Evolutionary conservation across 2,797 vertebrate species (phyloP), one percentile per base, ranked within the genome.

Genomic region (Nothura maculosa): DNA sequence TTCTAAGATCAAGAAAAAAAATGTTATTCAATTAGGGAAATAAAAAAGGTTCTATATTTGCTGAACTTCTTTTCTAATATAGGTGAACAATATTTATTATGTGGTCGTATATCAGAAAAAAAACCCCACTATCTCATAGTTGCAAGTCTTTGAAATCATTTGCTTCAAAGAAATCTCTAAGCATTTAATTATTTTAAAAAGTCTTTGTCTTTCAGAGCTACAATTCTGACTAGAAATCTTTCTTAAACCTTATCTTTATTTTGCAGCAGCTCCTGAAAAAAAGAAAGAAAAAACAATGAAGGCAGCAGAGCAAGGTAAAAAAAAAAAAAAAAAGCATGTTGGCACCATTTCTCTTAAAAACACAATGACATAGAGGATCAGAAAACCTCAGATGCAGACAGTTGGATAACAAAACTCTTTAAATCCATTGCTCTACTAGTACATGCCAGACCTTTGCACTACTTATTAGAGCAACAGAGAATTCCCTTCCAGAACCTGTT

Each of bases 291-390:
- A 98, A 96, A 30, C 92, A 78, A 70, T 28, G 15, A 98, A 97
- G 94, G 50, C 95, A 87, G 58, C 95, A 81, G 96, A 96, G 84
- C 89, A 98, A 98, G 98, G 98, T 99, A 98, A 97, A 96, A 95
- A 48, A 24, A 47, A 48, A 24, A 24, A 96, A 74, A 76, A 87
- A 91, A 96, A 95, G 43, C 50, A 40, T 48, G 8, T 61, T 95
- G 82, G 64, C 5, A 4, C 89, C 95, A 64, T 95, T 81, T 97
- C 50, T 94, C 64, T 94, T 96, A 94, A 90, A 96, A 96, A 96
- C 47, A 81, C 58, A 94, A 38, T 64, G 66, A 10, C 77, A 69
- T 20, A 72, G 79, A 84, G 93, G 87, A 22, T 48, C 47, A 58
- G 67, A 83, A 73, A 91, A 55, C 28, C 60, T 89, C 77, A 87